A percentile compares a stretch with the other conserved stretches of the same genome.
Evolutionary conservation across 2,888 invertebrate genomes (phyloP).

Genomic region (Margaritifera margaritifera): DNA sequence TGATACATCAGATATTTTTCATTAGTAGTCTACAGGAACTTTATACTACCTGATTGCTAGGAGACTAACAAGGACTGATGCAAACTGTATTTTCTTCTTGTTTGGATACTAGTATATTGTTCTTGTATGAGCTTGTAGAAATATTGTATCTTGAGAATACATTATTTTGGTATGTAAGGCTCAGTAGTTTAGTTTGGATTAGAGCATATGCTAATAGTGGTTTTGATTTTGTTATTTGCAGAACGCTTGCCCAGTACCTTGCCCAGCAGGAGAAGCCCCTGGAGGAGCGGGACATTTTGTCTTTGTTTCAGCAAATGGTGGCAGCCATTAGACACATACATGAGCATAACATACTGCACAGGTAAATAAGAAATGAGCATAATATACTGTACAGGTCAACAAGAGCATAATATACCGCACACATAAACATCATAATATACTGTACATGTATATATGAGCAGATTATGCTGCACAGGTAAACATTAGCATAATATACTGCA

Average conservation of each 20-base stretch:
- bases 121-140: not conserved
- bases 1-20: too few species aligned
- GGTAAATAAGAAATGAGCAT: constrained; percentile 54
- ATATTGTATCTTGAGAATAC: not conserved
- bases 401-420: not conserved
- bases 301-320: constrained; percentile 81
- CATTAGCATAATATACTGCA: constrained; percentile 4
- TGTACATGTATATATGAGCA: too few species aligned
- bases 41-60: too few species aligned
- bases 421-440: too few species aligned
- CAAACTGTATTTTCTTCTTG: too few species aligned
- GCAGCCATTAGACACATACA: constrained; percentile 83
- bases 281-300: constrained; percentile 79
- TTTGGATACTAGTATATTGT: too few species aligned
- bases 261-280: constrained; percentile 75
- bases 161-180: not conserved
- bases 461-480: constrained; percentile 9
- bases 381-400: not conserved
- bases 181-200: not conserved
- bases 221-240: constrained; percentile 43
- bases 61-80: too few species aligned
- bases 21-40: too few species aligned
- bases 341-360: constrained; percentile 78
- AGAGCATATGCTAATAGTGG: not conserved
- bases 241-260: constrained; percentile 80